Evolutionary conservation across 2,888 invertebrate genomes (phyloP), one percentile per base, ranked within the genome.

Genomic region (Calameuta idolon): DNA sequence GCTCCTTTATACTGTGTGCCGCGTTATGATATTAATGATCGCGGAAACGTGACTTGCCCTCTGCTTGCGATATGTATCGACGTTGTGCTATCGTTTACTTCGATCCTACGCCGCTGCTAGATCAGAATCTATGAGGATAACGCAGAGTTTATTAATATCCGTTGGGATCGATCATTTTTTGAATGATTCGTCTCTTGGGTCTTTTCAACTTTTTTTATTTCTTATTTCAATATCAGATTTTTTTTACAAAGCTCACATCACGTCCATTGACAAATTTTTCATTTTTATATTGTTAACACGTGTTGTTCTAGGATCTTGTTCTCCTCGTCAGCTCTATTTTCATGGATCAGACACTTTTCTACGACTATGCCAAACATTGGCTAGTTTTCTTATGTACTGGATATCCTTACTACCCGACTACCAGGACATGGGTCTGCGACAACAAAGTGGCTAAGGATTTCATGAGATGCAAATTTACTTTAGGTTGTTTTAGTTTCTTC

Each of bases 301-400:
- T 55, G 82, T 55, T 77, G 69, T 1, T 71, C 34, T 11, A 84
- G 74, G n/a, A 74, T 55, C 3, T 15, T 55, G 35, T 83, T 82
- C 12, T 79, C n/a, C 0, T 55, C 23, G 1, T 80, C 35, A 1
- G 82, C 79, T 1, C 76, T 74, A 0, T 69, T 73, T 34, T 83
- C 83, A 73, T 84, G 83, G 11, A 79, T 82, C 11, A 83, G n/a
- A n/a, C 84, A 84, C 11, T 84, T 84, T 23, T 81, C 84, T 69
- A 84, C 80, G 74, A 82, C 12, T 1, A 80, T 23, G 74, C 83
- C 83, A 5, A 74, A 76, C 69, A 78, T 34, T 5, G 75, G 74
- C 81, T 82, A 84, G 30, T 80, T 79, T 31, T 34, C 79, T 35
- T 0, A 83, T 69, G 69, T 77, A 78, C 68, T 74, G 79, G 15